These are phyloP conservation scores for Serripes groenlandicus DNA, from an alignment of 2,888 invertebrate genomes.

Conservation along the genomic window DNA sequence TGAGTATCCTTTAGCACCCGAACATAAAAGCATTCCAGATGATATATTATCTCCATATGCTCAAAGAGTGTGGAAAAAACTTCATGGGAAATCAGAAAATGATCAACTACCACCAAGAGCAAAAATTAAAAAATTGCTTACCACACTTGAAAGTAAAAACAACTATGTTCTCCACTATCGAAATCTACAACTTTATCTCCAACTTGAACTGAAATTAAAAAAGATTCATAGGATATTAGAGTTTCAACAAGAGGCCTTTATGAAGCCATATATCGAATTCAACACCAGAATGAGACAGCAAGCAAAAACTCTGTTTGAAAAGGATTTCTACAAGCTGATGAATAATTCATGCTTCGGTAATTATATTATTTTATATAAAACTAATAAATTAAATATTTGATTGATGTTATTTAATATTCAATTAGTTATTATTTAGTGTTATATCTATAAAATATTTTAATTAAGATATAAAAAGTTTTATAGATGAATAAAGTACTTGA, in stretches of 20 bases:
- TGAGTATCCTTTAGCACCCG: slow-evolving; percentile 80
- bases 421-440: too few relatives aligned
- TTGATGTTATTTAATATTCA: too few relatives aligned
- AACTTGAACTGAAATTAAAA: slow-evolving; percentile 71
- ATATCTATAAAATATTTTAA: too few relatives aligned
- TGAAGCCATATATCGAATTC: slow-evolving; percentile 82
- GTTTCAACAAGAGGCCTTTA: slow-evolving; percentile 80
- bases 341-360: slow-evolving; percentile 70
- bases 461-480: too few relatives aligned
- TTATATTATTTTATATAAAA: too few relatives aligned
- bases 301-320: slow-evolving; percentile 80
- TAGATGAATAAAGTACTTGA: too few relatives aligned
- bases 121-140: slow-evolving; percentile 68
- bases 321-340: slow-evolving; percentile 80
- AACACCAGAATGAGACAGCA: slow-evolving; percentile 70
- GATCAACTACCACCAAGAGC: slow-evolving; percentile 35
- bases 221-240: slow-evolving; percentile 79
- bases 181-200: slow-evolving; percentile 79
- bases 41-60: slow-evolving; percentile 54
- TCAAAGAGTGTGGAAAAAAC: slow-evolving; percentile 39
- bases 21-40: slow-evolving; percentile 53
- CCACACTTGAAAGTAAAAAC: slow-evolving; percentile 66
- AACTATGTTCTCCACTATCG: slow-evolving; percentile 83
- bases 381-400: too few relatives aligned
- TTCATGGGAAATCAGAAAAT: too few relatives aligned